A percentile compares a stretch with the other conserved stretches of the same genome.
Conservation (phyloP, 2,888 invertebrate genomes). For the Leucozona laternaria region DNA sequence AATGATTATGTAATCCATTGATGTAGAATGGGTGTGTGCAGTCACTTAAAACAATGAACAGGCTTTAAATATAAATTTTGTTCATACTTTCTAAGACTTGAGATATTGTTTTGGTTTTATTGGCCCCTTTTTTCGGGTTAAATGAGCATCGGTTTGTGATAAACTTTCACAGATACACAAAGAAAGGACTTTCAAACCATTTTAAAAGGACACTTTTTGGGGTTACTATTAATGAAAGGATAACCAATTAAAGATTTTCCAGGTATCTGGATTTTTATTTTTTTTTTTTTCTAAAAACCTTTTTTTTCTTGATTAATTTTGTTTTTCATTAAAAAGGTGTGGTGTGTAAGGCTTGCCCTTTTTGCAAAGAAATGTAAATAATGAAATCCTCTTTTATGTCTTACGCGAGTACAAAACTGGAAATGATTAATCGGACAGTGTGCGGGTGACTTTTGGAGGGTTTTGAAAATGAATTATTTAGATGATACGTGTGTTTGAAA, state of each 20-base stretch:
- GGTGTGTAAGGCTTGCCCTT: not conserved
- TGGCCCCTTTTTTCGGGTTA: slow-evolving; percentile 26
- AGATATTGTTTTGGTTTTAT: slow-evolving; percentile 27
- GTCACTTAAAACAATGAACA: slow-evolving; percentile 49
- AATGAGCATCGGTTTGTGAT: slow-evolving; percentile 17
- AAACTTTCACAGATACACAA: not conserved
- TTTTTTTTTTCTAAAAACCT: not conserved
- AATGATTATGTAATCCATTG: slow-evolving; percentile 67
- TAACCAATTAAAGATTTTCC: slow-evolving; percentile 20
- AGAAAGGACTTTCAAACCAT: slow-evolving; percentile 9
- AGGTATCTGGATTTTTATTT: slow-evolving; percentile 11
- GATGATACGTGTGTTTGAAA: slow-evolving; percentile 3
- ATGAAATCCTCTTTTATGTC: not conserved
- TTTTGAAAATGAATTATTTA: slow-evolving; percentile 8
- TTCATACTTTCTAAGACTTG: not conserved
- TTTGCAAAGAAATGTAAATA: not conserved
- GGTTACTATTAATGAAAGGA: slow-evolving; percentile 3
- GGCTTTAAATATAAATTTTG: not conserved
- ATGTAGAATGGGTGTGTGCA: slow-evolving; percentile 43
- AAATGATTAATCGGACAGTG: slow-evolving; percentile 23
- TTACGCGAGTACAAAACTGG: not conserved
- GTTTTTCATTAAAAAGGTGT: not conserved
- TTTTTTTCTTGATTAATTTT: not conserved
- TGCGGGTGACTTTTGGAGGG: not conserved
- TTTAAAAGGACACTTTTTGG: slow-evolving; percentile 17